Conservation (phyloP, 2,888 invertebrate genomes). For the Cerastis leucographa region DNA sequence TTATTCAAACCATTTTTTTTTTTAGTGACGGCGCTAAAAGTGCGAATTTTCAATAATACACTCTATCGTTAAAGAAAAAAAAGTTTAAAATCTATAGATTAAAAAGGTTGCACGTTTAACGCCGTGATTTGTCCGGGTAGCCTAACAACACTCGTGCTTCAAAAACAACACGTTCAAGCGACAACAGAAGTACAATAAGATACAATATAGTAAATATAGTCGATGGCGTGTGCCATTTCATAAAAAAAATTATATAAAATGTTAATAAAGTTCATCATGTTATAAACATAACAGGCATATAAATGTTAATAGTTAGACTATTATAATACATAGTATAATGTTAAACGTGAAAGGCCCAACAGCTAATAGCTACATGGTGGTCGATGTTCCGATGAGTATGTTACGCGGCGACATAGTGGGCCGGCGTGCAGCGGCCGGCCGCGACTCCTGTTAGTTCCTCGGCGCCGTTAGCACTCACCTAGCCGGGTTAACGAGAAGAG, state of each 20-base stretch:
- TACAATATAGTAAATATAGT: constrained; percentile 89
- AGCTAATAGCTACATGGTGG: constrained; percentile 90
- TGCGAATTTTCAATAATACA: constrained; percentile 64
- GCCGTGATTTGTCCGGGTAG: constrained; percentile 80
- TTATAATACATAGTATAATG: constrained; percentile 90
- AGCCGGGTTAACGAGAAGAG: constrained; percentile 94
- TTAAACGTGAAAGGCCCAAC: constrained; percentile 90
- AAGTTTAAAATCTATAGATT: constrained; percentile 51
- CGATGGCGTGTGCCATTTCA: constrained; percentile 90
- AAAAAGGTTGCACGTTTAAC: constrained; percentile 77
- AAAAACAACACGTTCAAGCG: constrained; percentile 89
- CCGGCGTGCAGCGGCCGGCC: constrained; percentile 81
- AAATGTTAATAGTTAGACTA: constrained; percentile 91
- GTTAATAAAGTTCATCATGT: constrained; percentile 90
- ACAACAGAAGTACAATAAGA: constrained; percentile 87
- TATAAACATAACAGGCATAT: constrained; percentile 91
- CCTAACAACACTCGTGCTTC: constrained; percentile 88
- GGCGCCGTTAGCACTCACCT: constrained; percentile 95
- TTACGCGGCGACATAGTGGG: constrained; percentile 85
- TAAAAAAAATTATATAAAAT: constrained; percentile 80
- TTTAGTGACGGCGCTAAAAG: constrained; percentile 78
- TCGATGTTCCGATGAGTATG: constrained; percentile 89
- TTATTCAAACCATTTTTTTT: constrained; percentile 59
- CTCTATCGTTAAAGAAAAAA: constrained; percentile 63
- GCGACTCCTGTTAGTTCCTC: constrained; percentile 89